A percentile compares a stretch with the other conserved stretches of the same genome.
phyloP scores from a whole-genome alignment of 2,113 vertebrate genomes.

The Oryzias javanicus region DNA sequence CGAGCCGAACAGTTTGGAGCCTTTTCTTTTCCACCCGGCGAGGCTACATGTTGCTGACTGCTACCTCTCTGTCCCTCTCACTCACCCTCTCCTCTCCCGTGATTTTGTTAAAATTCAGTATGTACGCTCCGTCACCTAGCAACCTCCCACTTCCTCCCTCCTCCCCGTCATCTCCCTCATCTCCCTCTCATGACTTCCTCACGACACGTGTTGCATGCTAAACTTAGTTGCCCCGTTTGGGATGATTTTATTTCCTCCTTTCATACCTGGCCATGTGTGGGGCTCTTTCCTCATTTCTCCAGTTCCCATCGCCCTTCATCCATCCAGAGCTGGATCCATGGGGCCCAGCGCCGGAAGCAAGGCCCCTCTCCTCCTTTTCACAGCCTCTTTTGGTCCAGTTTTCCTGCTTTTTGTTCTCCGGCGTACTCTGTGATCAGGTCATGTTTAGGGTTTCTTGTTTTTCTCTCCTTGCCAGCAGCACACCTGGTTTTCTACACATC shows the following conservation, averaged over 20 bases:
- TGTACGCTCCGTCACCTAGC: slow-evolving; percentile 81
- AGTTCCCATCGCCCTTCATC: neutral
- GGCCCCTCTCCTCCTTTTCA: no score
- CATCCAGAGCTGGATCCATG: no score
- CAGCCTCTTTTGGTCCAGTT: no score
- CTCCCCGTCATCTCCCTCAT: slow-evolving; percentile 20
- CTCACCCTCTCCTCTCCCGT: slow-evolving; percentile 64
- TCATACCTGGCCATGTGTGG: neutral
- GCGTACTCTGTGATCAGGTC: no score
- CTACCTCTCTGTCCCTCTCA: slow-evolving; percentile 57
- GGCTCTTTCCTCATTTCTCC: neutral
- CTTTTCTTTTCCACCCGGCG: slow-evolving; percentile 66
- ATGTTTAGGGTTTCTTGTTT: no score
- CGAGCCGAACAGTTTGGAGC: slow-evolving; percentile 57
- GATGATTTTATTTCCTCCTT: slow-evolving; percentile 20
- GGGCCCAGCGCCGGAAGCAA: no score
- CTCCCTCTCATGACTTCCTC: slow-evolving; percentile 62
- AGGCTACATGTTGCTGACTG: slow-evolving; percentile 80
- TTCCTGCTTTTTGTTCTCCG: no score
- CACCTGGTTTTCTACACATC: no score
- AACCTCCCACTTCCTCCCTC: slow-evolving; percentile 66
- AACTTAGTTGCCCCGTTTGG: slow-evolving; percentile 67
- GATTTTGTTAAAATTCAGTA: slow-evolving; percentile 82
- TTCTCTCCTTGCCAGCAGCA: no score
- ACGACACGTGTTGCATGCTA: slow-evolving; percentile 83